phyloP scores from a whole-genome alignment of 1,140 invertebrate genomes.

The Drosophila pseudoobscura region DNA sequence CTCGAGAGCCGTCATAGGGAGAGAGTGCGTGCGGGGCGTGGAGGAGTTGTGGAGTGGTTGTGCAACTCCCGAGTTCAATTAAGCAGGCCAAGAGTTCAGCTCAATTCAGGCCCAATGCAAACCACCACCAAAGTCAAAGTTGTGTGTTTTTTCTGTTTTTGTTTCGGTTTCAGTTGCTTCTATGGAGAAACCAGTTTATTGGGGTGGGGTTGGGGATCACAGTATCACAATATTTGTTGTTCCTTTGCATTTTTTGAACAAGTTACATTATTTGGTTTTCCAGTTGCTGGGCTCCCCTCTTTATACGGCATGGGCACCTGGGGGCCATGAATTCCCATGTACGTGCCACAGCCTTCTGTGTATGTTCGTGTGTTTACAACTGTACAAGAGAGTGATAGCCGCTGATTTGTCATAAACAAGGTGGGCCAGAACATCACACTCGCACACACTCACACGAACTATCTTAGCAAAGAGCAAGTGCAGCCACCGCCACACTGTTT shows the following conservation, averaged over 20 bases:
- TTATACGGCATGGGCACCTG: neutral
- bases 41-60: constrained; percentile 54
- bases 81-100: constrained; percentile 61
- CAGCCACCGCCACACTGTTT: constrained; percentile 27
- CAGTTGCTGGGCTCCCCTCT: constrained; percentile 35
- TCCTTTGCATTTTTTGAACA: constrained; percentile 35
- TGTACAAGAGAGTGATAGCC: constrained; percentile 20
- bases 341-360: constrained; percentile 15
- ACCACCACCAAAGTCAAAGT: constrained; percentile 56
- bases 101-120: constrained; percentile 52
- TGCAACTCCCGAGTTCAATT: constrained; percentile 73
- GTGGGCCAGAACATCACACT: constrained; percentile 42
- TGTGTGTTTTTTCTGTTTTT: constrained; percentile 25
- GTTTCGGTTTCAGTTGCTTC: neutral
- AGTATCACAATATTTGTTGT: too few relatives aligned
- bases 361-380: constrained; percentile 42
- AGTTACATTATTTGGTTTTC: constrained; percentile 41
- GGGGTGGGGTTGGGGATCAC: too few relatives aligned
- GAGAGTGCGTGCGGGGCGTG: constrained; percentile 46
- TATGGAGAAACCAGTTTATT: constrained; percentile 50
- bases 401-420: constrained; percentile 59
- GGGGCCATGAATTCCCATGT: constrained; percentile 3
- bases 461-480: constrained; percentile 40
- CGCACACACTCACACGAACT: constrained; percentile 14
- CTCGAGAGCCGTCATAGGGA: constrained; percentile 12